Conservation (phyloP, 1,140 invertebrate species). For the Aphelinus atriplicis region DNA sequence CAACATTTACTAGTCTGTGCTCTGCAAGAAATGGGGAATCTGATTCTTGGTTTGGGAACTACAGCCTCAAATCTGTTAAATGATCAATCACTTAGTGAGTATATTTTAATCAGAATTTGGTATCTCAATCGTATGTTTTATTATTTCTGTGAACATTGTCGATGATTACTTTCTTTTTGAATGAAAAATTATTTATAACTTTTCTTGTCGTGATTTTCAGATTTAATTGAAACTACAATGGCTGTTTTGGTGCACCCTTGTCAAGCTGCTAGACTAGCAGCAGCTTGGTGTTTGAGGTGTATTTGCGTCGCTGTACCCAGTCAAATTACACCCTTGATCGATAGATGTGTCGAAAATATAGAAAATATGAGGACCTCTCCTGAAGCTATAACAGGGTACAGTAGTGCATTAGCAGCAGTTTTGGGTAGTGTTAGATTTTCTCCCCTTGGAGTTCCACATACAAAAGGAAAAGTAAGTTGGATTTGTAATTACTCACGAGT, state of each 20-base stretch:
- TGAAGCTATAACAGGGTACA: constrained; percentile 94
- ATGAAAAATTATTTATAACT: constrained; percentile 13
- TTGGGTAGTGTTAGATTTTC: constrained; percentile 91
- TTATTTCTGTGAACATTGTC: background rate
- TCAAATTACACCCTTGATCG: constrained; percentile 91
- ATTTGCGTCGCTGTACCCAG: constrained; percentile 93
- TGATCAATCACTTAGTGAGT: constrained; percentile 84
- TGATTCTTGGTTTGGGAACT: constrained; percentile 89
- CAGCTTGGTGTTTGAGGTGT: constrained; percentile 93
- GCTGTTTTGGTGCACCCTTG: constrained; percentile 92
- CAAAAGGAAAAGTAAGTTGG: constrained; percentile 84
- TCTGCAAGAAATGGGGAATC: constrained; percentile 88
- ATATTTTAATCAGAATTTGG: constrained; percentile 18
- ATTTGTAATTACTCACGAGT: too few species aligned
- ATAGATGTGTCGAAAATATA: constrained; percentile 86
- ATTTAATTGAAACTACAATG: constrained; percentile 70
- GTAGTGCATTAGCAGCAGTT: constrained; percentile 91
- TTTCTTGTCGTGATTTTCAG: constrained; percentile 50
- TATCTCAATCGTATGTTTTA: background rate
- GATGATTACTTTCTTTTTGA: background rate
- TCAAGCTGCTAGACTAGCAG: constrained; percentile 88
- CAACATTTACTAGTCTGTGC: constrained; percentile 95
- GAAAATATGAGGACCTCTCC: constrained; percentile 91
- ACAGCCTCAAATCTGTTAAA: constrained; percentile 88
- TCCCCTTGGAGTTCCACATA: constrained; percentile 94